Evolutionary conservation across 53 echinoderm and acorn worm genomes (phyloP).

Genomic region (Antedon mediterranea): DNA sequence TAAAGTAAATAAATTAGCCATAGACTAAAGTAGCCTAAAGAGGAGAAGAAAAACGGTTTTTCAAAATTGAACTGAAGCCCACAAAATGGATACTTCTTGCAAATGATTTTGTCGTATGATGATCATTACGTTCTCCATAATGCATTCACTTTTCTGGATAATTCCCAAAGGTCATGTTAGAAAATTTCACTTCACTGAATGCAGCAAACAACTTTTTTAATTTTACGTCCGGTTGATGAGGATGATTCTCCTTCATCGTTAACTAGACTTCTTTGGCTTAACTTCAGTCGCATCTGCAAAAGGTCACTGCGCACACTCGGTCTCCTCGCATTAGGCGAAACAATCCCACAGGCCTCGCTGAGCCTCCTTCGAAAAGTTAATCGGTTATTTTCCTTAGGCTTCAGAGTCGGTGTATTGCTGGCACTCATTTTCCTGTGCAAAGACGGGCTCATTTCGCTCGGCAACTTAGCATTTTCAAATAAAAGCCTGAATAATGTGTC

Average conservation of each 20-base stretch:
- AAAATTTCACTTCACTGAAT: conserved; percentile 46
- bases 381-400: conserved; percentile 31
- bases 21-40: too few relatives aligned
- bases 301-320: conserved; percentile 51
- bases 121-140: too few relatives aligned
- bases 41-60: too few relatives aligned
- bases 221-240: conserved; percentile 7
- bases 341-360: conserved; percentile 57
- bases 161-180: too few relatives aligned
- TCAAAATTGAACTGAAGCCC: too few relatives aligned
- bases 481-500: conserved; percentile 35
- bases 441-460: conserved; percentile 62
- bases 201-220: conserved; percentile 79
- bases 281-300: conserved; percentile 32
- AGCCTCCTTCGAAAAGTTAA: conserved; percentile 31
- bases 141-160: too few relatives aligned
- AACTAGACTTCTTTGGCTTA: conserved; percentile 2
- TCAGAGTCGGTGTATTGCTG: not conserved
- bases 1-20: too few relatives aligned
- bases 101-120: too few relatives aligned
- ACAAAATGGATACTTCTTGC: too few relatives aligned
- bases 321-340: conserved; percentile 45
- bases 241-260: not conserved
- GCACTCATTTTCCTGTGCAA: conserved; percentile 46
- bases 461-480: conserved; percentile 48